Conservation (phyloP, 1,140 invertebrate genomes). For the Mycetomoellerius zeteki region DNA sequence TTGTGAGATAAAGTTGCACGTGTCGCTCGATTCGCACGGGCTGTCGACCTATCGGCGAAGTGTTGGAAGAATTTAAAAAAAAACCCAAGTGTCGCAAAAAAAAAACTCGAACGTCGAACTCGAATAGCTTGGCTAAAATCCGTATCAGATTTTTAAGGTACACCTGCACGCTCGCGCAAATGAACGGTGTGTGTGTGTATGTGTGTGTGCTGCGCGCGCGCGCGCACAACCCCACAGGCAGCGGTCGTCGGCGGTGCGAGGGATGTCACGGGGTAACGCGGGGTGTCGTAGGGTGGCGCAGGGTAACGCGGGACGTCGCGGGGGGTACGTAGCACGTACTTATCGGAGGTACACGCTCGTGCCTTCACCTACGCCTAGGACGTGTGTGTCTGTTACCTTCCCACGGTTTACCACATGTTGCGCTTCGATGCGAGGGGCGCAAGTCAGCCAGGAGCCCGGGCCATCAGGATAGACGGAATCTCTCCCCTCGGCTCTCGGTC, state of each 20-base stretch:
- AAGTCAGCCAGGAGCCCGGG: conserved; percentile 86
- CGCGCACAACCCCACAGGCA: conserved; percentile 7
- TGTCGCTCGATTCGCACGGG: not conserved
- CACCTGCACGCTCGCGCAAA: conserved; percentile 4
- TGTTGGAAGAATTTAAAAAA: not conserved
- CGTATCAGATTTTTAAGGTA: conserved; percentile 35
- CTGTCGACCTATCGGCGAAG: not conserved
- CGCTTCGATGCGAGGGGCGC: conserved; percentile 84
- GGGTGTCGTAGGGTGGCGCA: not conserved
- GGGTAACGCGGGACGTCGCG: conserved; percentile 34
- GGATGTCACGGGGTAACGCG: not conserved
- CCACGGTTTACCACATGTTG: conserved; percentile 85
- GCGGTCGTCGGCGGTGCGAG: not conserved
- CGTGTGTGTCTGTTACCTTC: conserved; percentile 61
- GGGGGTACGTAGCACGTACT: conserved; percentile 19
- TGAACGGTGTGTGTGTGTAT: not conserved
- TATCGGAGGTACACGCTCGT: conserved; percentile 38
- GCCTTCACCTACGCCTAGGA: conserved; percentile 7
- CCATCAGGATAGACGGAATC: conserved; percentile 83
- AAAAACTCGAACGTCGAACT: not conserved
- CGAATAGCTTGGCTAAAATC: not conserved
- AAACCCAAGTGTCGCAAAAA: not conserved
- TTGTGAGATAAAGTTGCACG: not conserved
- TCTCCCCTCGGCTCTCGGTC: conserved; percentile 80
- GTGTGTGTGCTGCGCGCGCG: not conserved